phyloP scores from a whole-genome alignment of 2,888 invertebrate species.

The Tachina grossa region DNA sequence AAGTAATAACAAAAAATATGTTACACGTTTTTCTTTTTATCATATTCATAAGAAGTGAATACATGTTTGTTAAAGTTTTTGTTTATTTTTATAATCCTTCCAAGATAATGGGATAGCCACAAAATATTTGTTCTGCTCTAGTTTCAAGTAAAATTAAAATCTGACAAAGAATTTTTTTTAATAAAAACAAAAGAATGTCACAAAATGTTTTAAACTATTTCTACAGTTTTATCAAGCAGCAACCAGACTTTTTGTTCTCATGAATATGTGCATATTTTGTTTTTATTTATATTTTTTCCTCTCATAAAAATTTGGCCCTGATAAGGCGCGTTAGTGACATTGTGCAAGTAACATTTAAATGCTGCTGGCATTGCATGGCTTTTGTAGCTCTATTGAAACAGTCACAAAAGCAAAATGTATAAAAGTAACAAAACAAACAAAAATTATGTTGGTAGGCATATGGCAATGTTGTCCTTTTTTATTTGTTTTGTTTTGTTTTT shows the following conservation, averaged over 20 bases:
- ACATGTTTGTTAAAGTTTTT: not conserved
- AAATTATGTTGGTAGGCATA: not conserved
- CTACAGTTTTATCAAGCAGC: not conserved
- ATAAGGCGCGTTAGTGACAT: slow-evolving; percentile 68
- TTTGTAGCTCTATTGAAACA: slow-evolving; percentile 44
- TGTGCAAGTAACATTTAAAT: slow-evolving; percentile 57
- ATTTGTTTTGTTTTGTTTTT: not conserved
- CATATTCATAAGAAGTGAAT: not conserved
- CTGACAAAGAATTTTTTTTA: slow-evolving; percentile 16
- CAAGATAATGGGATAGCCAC: slow-evolving; percentile 35
- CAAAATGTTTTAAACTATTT: not conserved
- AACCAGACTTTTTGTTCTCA: not conserved
- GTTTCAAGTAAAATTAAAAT: slow-evolving; percentile 39
- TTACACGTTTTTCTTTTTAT: not conserved
- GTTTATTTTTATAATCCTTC: not conserved
- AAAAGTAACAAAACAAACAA: not conserved
- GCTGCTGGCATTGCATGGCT: slow-evolving; percentile 60
- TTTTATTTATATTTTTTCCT: not conserved
- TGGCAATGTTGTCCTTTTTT: not conserved
- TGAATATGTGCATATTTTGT: slow-evolving; percentile 13
- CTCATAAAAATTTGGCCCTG: slow-evolving; percentile 36
- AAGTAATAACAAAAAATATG: not conserved
- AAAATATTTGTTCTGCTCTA: slow-evolving; percentile 48
- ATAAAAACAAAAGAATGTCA: slow-evolving; percentile 33
- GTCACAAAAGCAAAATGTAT: slow-evolving; percentile 9